Evolutionary conservation across 1,140 invertebrate genomes (phyloP).

Genomic region (Drosophila trapezifrons): DNA sequence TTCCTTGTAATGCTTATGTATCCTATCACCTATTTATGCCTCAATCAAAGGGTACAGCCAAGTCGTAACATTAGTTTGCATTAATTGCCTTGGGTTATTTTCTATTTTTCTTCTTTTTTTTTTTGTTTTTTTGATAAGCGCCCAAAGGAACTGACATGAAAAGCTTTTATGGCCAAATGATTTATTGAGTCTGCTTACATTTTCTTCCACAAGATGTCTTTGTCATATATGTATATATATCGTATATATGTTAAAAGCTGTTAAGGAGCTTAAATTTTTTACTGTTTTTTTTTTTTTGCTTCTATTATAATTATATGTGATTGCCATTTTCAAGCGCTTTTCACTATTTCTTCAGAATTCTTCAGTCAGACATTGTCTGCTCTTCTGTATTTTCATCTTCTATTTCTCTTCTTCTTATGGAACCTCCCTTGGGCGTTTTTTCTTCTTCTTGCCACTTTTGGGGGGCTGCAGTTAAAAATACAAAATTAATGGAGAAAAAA

Average conservation of each 20-base stretch:
- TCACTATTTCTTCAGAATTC: slow-evolving; percentile 8
- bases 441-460: neutral
- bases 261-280: slow-evolving; percentile 20
- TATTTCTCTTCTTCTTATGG: neutral
- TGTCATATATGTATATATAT: neutral
- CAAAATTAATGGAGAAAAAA: slow-evolving; percentile 49
- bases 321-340: neutral
- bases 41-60: too few relatives aligned
- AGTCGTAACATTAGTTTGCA: neutral
- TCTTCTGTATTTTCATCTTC: neutral
- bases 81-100: slow-evolving; percentile 3
- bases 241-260: neutral
- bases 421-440: neutral
- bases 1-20: too few relatives aligned
- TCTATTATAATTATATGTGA: neutral
- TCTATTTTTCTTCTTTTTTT: neutral
- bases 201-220: neutral
- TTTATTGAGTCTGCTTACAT: slow-evolving; percentile 12
- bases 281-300: slow-evolving; percentile 3
- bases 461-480: slow-evolving; percentile 45
- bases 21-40: neutral
- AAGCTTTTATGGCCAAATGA: slow-evolving; percentile 18
- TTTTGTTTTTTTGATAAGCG: neutral
- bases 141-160: slow-evolving; percentile 1
- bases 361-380: slow-evolving; percentile 10